phyloP scores from a whole-genome alignment of 2,888 invertebrate species.

The Tetropium fuscum region DNA sequence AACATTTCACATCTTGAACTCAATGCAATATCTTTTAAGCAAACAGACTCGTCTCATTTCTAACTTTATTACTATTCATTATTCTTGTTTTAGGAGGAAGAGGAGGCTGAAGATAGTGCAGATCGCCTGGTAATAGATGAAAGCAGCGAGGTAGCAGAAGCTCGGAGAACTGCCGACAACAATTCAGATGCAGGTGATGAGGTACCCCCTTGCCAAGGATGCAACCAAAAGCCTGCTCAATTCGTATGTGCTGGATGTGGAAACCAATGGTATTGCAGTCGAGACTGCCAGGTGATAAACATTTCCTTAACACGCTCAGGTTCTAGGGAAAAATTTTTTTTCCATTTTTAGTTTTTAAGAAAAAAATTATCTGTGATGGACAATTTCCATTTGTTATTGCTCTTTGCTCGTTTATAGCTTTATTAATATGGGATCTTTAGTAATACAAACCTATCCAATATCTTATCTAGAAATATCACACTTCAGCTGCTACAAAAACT shows the following conservation, averaged over 20 bases:
- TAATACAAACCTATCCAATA: too few relatives aligned
- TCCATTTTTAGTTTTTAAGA: too few relatives aligned
- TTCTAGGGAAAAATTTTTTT: too few relatives aligned
- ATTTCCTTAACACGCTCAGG: too few relatives aligned
- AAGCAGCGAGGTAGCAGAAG: slow-evolving; percentile 65
- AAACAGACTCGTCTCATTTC: too few relatives aligned
- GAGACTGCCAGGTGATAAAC: slow-evolving; percentile 96
- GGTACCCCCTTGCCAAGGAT: slow-evolving; percentile 87
- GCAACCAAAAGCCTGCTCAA: slow-evolving; percentile 83
- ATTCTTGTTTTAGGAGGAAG: slow-evolving; percentile 57
- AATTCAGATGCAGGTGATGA: slow-evolving; percentile 66
- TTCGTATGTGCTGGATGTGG: slow-evolving; percentile 92
- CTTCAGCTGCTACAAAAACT: too few relatives aligned
- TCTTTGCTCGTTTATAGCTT: background rate
- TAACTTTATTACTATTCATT: background rate
- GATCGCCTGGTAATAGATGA: slow-evolving; percentile 73
- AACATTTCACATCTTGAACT: too few relatives aligned
- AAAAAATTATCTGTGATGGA: slow-evolving; percentile 46
- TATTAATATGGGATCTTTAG: too few relatives aligned
- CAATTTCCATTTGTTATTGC: background rate
- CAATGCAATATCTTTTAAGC: too few relatives aligned
- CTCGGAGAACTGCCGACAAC: slow-evolving; percentile 57
- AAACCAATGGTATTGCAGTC: slow-evolving; percentile 95
- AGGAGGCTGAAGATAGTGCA: slow-evolving; percentile 75
- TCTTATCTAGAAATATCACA: too few relatives aligned